phyloP scores from a whole-genome alignment of 2,113 vertebrate genomes.

The Blennius ocellaris region DNA sequence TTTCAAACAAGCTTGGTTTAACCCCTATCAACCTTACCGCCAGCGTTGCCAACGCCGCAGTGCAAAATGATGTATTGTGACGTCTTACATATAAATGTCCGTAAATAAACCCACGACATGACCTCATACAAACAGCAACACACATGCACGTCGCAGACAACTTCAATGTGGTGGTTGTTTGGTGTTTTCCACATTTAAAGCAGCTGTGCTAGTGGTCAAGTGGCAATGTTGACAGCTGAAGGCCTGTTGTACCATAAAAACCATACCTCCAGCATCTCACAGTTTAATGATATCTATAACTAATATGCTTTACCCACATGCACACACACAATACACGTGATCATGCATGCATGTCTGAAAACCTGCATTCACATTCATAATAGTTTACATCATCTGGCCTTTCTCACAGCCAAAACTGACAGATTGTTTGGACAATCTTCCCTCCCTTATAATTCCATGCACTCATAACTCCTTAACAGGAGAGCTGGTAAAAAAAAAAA shows the following conservation, averaged over 20 bases:
- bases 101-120: constrained; percentile 1
- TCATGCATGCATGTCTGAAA: constrained; percentile 28
- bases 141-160: constrained; percentile 3
- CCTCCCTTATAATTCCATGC: constrained; percentile 11
- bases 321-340: constrained; percentile 46
- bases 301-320: constrained; percentile 45
- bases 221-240: constrained; percentile 73
- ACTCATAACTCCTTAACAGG: constrained; percentile 60
- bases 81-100: constrained; percentile 35
- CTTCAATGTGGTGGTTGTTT: constrained; percentile 45
- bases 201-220: constrained; percentile 68
- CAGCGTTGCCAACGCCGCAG: constrained; percentile 53
- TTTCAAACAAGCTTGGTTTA: constrained; percentile 77
- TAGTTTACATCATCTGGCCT: constrained; percentile 58
- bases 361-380: constrained; percentile 20
- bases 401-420: constrained; percentile 49
- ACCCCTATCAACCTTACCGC: constrained; percentile 73
- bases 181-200: constrained; percentile 28
- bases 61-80: constrained; percentile 49
- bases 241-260: constrained; percentile 70
- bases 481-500: constrained; percentile 40
- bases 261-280: constrained; percentile 29
- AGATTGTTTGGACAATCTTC: constrained; percentile 25
- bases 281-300: constrained; percentile 60
- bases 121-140: not conserved